Percentiles rank a stretch among this genome's conserved stretches.
Conservation (phyloP, 2,113 vertebrate genomes). For the Calonectris borealis region DNA sequence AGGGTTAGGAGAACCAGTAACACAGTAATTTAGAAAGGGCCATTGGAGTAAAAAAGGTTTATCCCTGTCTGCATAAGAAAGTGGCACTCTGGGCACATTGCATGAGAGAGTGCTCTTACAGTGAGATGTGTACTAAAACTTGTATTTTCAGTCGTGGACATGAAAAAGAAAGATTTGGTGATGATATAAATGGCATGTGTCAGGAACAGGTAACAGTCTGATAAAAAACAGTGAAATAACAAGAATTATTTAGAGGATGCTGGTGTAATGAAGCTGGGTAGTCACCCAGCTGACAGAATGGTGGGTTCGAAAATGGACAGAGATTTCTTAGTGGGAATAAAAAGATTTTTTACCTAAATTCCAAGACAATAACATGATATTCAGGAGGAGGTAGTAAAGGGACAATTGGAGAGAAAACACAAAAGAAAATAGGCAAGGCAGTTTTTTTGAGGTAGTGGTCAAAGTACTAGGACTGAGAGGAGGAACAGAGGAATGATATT, state of each 20-base stretch:
- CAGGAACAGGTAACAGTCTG: neutral
- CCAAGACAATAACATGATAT: neutral
- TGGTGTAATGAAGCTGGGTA: neutral
- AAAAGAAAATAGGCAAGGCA: neutral
- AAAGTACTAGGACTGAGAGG: neutral
- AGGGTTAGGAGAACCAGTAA: neutral
- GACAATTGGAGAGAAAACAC: neutral
- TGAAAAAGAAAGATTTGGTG: neutral
- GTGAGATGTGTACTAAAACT: neutral
- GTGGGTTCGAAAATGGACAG: neutral
- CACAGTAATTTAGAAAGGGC: neutral
- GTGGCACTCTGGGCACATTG: no score
- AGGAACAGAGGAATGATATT: neutral
- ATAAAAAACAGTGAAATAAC: neutral
- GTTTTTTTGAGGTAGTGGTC: neutral
- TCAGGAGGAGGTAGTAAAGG: neutral
- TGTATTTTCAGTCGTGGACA: neutral
- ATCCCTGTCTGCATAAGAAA: rapidly evolving
- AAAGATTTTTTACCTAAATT: neutral
- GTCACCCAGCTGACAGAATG: neutral
- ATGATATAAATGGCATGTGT: neutral
- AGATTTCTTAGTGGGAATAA: neutral
- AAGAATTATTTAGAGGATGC: neutral
- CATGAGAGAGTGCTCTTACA: neutral
- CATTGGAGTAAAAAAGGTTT: neutral